Conservation (phyloP, 1,140 invertebrate species). For the Chrysomallon squamiferum region DNA sequence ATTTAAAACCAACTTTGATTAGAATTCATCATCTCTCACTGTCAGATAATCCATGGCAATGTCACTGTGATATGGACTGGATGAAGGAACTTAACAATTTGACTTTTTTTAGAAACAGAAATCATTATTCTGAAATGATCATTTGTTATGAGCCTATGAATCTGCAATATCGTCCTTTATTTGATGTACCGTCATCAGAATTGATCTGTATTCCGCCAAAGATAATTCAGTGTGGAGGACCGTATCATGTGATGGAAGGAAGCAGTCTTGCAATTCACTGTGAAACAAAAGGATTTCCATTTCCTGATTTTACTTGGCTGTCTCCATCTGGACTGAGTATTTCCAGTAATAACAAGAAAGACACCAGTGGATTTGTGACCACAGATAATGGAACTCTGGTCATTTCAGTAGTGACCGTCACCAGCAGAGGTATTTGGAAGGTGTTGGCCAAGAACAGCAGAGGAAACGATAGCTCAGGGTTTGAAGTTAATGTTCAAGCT, state of each 20-base stretch:
- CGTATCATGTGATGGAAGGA: neutral
- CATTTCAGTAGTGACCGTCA: neutral
- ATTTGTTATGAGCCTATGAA: constrained; percentile 8
- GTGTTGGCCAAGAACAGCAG: neutral
- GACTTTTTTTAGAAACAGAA: neutral
- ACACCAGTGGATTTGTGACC: neutral
- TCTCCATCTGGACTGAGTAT: constrained; percentile 3
- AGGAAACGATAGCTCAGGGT: neutral
- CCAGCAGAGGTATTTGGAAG: neutral
- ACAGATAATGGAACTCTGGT: neutral
- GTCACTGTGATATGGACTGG: constrained; percentile 22
- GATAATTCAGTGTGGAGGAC: neutral
- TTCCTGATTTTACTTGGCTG: constrained; percentile 14
- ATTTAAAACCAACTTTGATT: constrained; percentile 6
- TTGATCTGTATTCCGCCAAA: constrained; percentile 13
- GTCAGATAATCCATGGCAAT: constrained; percentile 22
- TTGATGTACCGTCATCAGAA: constrained; percentile 5
- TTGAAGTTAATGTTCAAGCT: neutral
- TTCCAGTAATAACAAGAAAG: neutral
- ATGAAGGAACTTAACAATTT: constrained; percentile 13
- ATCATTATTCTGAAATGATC: neutral
- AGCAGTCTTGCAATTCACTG: constrained; percentile 4
- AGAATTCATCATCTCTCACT: constrained; percentile 7
- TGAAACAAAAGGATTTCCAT: constrained; percentile 9
- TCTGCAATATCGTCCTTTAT: constrained; percentile 7